Evolutionary conservation across 2,888 invertebrate genomes (phyloP).

Genomic region (Metacarcinus magister): DNA sequence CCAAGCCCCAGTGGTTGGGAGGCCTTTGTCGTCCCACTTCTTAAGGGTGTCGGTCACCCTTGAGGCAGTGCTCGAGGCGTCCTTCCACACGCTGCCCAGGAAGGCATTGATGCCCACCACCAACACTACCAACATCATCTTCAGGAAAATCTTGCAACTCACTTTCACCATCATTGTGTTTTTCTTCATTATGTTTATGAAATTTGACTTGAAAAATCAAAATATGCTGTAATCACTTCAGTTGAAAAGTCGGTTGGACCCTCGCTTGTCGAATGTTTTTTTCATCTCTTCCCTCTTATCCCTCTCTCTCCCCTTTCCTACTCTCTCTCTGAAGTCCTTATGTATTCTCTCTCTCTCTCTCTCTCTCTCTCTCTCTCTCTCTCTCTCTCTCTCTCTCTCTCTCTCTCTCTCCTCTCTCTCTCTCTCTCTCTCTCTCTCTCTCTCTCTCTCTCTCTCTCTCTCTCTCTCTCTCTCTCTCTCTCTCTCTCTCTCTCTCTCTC

Average conservation of each 20-base stretch:
- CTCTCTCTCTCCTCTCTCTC: not conserved
- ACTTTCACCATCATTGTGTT: too few species aligned
- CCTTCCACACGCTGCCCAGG: too few species aligned
- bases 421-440: not conserved
- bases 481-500: not conserved
- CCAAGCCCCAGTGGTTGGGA: too few species aligned
- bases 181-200: too few species aligned
- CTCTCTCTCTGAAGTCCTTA: not conserved
- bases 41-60: too few species aligned
- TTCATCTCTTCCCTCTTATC: not conserved
- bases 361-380: not conserved
- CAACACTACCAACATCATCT: too few species aligned
- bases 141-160: too few species aligned
- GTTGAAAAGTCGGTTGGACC: not conserved
- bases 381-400: not conserved
- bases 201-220: too few species aligned
- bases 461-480: not conserved
- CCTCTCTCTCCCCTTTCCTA: not conserved
- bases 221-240: too few species aligned
- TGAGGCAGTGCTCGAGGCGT: too few species aligned
- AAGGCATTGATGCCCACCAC: too few species aligned
- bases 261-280: conserved; percentile 14
- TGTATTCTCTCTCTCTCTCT: not conserved
- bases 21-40: too few species aligned
- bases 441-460: not conserved